Conservation (phyloP, 2,797 vertebrate species). For the Atherinosoma microstoma region DNA sequence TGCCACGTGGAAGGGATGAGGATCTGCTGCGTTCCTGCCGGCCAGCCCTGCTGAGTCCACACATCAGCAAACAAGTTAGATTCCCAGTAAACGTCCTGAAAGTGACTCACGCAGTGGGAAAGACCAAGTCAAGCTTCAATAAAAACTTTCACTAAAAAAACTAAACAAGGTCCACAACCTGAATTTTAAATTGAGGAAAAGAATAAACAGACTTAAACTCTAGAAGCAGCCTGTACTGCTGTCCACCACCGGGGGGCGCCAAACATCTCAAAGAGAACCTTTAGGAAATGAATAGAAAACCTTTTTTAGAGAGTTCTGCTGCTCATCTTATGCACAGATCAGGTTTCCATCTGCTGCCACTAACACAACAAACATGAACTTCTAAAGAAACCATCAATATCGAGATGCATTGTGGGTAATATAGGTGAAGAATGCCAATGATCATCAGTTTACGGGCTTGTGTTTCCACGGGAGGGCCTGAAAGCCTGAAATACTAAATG, state of each 20-base stretch:
- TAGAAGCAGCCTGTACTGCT: not conserved
- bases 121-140: slow-evolving; percentile 9
- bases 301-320: too few relatives aligned
- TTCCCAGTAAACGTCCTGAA: slow-evolving; percentile 1
- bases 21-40: slow-evolving; percentile 96
- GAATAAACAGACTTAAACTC: too few relatives aligned
- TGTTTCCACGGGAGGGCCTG: too few relatives aligned
- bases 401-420: too few relatives aligned
- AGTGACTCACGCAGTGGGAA: slow-evolving; percentile 6
- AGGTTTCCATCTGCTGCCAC: too few relatives aligned
- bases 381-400: too few relatives aligned
- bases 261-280: slow-evolving; percentile 4
- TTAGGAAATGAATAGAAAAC: not conserved
- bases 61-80: slow-evolving; percentile 17
- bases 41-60: slow-evolving; percentile 93
- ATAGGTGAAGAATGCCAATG: too few relatives aligned
- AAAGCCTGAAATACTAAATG: too few relatives aligned
- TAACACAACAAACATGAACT: too few relatives aligned
- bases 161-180: not conserved
- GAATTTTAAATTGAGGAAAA: slow-evolving; percentile 28
- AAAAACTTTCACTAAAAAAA: not conserved
- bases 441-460: too few relatives aligned
- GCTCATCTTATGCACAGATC: too few relatives aligned
- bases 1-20: slow-evolving; percentile 97
- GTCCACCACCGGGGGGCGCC: slow-evolving; percentile 4